phyloP scores from a whole-genome alignment of 2,797 vertebrate genomes.

The Chelon auratus region DNA sequence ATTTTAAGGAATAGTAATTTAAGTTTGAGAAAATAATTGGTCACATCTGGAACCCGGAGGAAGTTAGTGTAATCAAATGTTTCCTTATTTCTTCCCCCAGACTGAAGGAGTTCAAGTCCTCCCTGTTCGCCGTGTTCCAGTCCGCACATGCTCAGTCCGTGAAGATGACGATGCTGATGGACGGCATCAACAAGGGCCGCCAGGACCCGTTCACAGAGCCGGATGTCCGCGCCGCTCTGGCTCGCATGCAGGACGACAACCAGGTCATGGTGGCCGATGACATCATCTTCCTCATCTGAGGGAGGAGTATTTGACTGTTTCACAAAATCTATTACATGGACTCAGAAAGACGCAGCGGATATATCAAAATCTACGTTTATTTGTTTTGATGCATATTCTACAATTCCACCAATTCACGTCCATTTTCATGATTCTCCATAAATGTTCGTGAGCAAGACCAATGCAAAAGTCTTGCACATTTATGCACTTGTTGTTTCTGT shows the following conservation, averaged over 20 bases:
- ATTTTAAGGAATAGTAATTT: too few relatives aligned
- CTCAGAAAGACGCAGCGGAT: conserved; percentile 14
- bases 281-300: conserved; percentile 96
- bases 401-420: fast-evolving
- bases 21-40: too few relatives aligned
- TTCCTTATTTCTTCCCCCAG: conserved; percentile 69
- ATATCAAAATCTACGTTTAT: background rate
- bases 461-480: background rate
- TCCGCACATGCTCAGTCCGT: conserved; percentile 92
- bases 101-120: conserved; percentile 93
- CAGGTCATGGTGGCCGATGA: conserved; percentile 97
- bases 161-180: conserved; percentile 86
- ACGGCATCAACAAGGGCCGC: conserved; percentile 86
- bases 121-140: conserved; percentile 91
- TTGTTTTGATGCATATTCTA: background rate
- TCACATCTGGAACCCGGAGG: too few relatives aligned
- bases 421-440: background rate
- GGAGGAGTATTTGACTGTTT: background rate
- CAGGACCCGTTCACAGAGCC: conserved; percentile 80
- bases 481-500: background rate
- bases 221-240: conserved; percentile 88
- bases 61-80: background rate
- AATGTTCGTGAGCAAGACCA: background rate
- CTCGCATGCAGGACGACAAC: conserved; percentile 96
- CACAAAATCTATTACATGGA: background rate